Base-by-base conservation (phyloP, 2,113 vertebrate genomes). In the Circaetus cinerascens region DNA sequence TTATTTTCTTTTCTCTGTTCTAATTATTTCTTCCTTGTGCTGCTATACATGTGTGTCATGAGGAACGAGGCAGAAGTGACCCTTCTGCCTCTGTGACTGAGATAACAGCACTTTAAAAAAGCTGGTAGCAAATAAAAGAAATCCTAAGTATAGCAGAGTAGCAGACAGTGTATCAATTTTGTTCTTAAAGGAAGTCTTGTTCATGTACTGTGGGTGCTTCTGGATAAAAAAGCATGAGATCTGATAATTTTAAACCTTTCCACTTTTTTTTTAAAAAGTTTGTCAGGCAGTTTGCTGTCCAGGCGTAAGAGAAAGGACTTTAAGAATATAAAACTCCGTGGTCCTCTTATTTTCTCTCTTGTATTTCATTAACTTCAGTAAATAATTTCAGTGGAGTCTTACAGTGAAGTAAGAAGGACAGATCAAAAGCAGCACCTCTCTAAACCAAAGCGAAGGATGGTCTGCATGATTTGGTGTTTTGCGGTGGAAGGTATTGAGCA, bases 151-250 rank as follows among this genome's bases (percentile, higher is more conserved):
- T 76, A 88, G 91, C 73, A 93, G 85, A 84, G 76, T 46, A 93
- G 76, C 0, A 0, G 43, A 15, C 59, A 62, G 71, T 16, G 16
- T 59, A 45, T 86, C 10, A 10, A 0, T 80, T 95, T 60, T 88
- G 87, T 85, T 96, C 89, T 95, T 91, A n/a, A 91, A 96, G 30
- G 84, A 80, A 92, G 76, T 55, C 41, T 74, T 81, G 51, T 75
- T 97, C 71, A 26, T 76, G 14, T 18, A 29, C 59, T 34, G n/a
- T 76, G 69, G 50, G 29, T 95, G 46, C 89, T 88, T 93, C 82
- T 76, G 56, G 32, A 75, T 72, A 80, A 91, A 95, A 30, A 97
- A 89, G 38, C 23, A 32, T 76, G 46, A 80, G 55, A 50, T 71
- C 26, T 38, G 53, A 40, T 74, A 7, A 36, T 57, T 76, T 85